Conservation (phyloP, 2,113 vertebrate genomes). For the Stigmatopora argus region DNA sequence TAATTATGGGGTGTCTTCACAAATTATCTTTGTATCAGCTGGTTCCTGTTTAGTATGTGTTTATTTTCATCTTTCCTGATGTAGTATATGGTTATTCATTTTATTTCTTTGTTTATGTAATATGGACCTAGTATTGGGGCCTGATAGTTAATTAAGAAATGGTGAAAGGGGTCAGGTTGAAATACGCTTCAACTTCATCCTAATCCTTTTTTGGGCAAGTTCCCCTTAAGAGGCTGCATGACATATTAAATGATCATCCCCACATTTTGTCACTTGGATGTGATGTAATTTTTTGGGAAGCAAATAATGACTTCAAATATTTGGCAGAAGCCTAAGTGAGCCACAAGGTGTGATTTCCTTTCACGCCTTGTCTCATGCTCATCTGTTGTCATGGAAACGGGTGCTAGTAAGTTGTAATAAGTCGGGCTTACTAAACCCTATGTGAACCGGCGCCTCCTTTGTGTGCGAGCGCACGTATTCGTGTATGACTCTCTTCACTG, state of each 20-base stretch:
- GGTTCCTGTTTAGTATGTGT: no score
- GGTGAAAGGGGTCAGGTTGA: no score
- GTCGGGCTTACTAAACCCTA: slow-evolving; percentile 7
- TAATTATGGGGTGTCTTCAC: no score
- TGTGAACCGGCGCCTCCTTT: background rate
- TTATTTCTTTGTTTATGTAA: no score
- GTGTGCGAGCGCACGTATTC: slow-evolving; percentile 7
- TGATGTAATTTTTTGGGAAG: background rate
- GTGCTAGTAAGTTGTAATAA: slow-evolving; percentile 63
- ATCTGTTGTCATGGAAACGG: slow-evolving; percentile 76
- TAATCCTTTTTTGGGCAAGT: background rate
- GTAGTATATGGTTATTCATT: no score
- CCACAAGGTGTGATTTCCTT: background rate
- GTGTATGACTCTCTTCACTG: slow-evolving; percentile 13
- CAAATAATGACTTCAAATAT: background rate
- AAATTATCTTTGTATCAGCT: no score
- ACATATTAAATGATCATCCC: background rate
- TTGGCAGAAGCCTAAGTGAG: background rate
- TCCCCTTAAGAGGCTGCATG: background rate
- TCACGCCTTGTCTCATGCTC: slow-evolving; percentile 22
- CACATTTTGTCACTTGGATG: background rate
- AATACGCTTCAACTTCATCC: no score
- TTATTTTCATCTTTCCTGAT: no score
- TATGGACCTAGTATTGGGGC: no score
- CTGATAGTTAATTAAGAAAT: no score